Conservation (phyloP, 2,113 vertebrate species). For the Numenius arquata region DNA sequence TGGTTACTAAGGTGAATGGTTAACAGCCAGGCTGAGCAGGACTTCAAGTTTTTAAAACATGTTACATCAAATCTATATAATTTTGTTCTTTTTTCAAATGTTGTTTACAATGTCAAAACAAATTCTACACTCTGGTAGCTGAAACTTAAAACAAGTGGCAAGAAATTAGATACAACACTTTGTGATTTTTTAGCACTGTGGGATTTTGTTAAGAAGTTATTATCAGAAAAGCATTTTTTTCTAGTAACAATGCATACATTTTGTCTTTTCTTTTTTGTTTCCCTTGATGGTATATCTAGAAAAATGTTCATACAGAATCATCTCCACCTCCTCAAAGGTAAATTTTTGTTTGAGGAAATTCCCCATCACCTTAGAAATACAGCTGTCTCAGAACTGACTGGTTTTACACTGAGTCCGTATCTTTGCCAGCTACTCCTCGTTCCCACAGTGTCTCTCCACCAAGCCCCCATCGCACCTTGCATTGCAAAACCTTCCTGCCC, state of each 20-base stretch:
- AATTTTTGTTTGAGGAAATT: neutral
- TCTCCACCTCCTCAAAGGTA: neutral
- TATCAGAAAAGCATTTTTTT: neutral
- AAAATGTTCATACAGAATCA: neutral
- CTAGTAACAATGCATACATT: neutral
- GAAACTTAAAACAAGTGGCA: neutral
- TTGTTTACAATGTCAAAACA: neutral
- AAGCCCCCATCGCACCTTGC: neutral
- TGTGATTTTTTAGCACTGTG: neutral
- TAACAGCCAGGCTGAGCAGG: constrained; percentile 1
- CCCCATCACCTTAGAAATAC: neutral
- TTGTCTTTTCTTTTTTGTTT: neutral
- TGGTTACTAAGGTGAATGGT: neutral
- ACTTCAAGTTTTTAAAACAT: neutral
- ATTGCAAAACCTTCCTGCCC: neutral
- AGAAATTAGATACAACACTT: neutral
- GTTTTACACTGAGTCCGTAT: neutral
- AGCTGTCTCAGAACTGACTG: neutral
- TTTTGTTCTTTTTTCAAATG: neutral
- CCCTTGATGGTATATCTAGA: neutral
- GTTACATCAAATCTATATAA: neutral
- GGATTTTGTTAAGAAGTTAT: neutral
- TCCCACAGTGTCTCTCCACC: neutral
- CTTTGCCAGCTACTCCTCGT: neutral
- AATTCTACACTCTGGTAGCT: neutral